These are phyloP conservation scores for Pristionchus japonicus DNA, from an alignment of 2,888 invertebrate genomes.

Conservation along the genomic window DNA sequence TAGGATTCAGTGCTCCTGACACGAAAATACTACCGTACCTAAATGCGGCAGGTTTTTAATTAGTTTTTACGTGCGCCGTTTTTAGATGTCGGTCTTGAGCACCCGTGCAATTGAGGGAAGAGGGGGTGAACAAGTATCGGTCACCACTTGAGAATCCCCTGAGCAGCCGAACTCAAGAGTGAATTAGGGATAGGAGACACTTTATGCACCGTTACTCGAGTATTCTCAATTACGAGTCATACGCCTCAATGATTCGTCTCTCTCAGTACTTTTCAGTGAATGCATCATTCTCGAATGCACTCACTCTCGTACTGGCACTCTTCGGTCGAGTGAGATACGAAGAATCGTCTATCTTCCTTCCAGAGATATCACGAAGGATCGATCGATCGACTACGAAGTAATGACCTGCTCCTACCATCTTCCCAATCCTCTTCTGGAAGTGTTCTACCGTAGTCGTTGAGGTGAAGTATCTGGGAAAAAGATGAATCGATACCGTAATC, in stretches of 20 bases:
- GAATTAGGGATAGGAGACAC: background rate
- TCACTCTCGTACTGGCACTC: constrained; percentile 6
- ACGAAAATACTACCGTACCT: too few species aligned
- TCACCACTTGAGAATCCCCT: constrained; percentile 1
- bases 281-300: constrained; percentile 43
- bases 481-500: background rate
- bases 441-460: constrained; percentile 5
- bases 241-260: background rate
- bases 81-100: too few species aligned
- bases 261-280: constrained; percentile 22
- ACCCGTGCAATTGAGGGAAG: too few species aligned
- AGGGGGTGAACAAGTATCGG: background rate
- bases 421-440: constrained; percentile 44
- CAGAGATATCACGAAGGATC: constrained; percentile 24
- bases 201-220: constrained; percentile 24
- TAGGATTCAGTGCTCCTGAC: too few species aligned
- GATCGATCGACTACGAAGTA: constrained; percentile 13
- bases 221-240: background rate
- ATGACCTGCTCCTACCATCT: background rate
- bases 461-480: constrained; percentile 36
- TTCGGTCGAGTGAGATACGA: constrained; percentile 31
- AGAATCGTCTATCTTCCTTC: constrained; percentile 26
- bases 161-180: background rate
- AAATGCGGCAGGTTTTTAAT: too few species aligned
- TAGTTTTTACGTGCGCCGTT: too few species aligned